Evolutionary conservation across 2,113 vertebrate genomes (phyloP), one percentile per base, ranked within the genome.

Genomic region (Nematolebias whitei): DNA sequence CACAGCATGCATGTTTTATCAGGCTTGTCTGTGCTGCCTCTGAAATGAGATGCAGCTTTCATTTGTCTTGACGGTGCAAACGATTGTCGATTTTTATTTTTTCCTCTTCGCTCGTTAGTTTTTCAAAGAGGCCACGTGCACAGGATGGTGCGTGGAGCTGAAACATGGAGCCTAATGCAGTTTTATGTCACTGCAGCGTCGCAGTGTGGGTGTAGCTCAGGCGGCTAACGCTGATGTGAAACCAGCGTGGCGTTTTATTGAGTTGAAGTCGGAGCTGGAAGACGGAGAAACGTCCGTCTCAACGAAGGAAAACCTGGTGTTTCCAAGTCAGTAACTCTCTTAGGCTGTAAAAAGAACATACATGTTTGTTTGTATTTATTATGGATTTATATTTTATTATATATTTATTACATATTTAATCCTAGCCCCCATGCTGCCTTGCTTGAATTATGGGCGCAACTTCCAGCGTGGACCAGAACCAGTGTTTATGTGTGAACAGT

Each of bases 1-100:
- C 78, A 72, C 1, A 45, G 16, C 56, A 81, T 89, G 71, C 85
- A 87, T 87, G 85, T 87, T 86, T 86, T 74, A 86, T 85, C 74
- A 86, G 76, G 14, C 45, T 68, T 68, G 71, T 77, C 80, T 80
- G 62, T 71, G 19, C 41, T 11, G 41, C 68, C 76, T 68, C 2
- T 69, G 63, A 81, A 81, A 82, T 39, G 50, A 76, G 75, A 39
- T 56, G 58, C 75, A 63, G 59, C 45, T 71, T 73, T 78, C 76
- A 84, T 85, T 79, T 76, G 70, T 79, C 53, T 35, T 24, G 39
- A 63, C 6, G 45, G 58, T 62, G 69, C 24, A 14, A 18, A 18
- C 41, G 9, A 44, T 47, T 23, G 0, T 12, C 14, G 0, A 11
- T 38, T 13, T 38, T 47, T 19, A 15, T 55, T 35, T 55, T 24